Evolutionary conservation across 2,113 vertebrate genomes (phyloP), one percentile per base, ranked within the genome.

Genomic region (Megaceryle torquata): DNA sequence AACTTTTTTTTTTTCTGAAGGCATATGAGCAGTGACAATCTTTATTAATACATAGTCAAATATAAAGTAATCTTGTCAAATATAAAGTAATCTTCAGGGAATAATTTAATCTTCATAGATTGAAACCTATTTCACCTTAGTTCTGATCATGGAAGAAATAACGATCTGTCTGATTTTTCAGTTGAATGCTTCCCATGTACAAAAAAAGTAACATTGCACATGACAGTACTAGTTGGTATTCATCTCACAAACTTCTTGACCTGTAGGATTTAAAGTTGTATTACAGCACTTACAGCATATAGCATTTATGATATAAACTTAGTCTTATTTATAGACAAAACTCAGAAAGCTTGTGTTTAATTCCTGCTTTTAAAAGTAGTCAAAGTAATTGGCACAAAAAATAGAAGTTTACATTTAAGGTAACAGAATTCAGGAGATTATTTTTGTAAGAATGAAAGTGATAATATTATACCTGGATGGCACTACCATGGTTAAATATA

Each of bases 381-480:
- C 43, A 83, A 53, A 93, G 77, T 48, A 89, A 85, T 53, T 82
- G 33, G 46, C 53, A 53, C 39, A 25, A 64, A 91, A 88, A 88
- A 8, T 1, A 6, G 29, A 85, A 48, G 24, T 61, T 82, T 91
- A 78, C 44, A 39, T 89, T 43, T 53, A 60, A 46, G 63, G 65
- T 91, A 65, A 90, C 19, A 86, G 37, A 48, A 76, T 76, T 88
- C 44, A 60, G 77, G 60, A 86, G 39, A 65, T 65, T 14, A 70
- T 91, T 63, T 97, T 81, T 85, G 80, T 92, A 88, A 93, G 67
- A 96, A 88, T 77, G 50, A 88, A 82, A 31, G 35, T 63, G 92
- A 70, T 91, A 82, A 69, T 28, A 74, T 82, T 91, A 41, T 87
- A 81, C 74, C 69, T 65, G 63, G 86, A 82, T 93, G 70, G 94